Conservation (phyloP, 2,888 invertebrate genomes). For the Acleris sparsana region DNA sequence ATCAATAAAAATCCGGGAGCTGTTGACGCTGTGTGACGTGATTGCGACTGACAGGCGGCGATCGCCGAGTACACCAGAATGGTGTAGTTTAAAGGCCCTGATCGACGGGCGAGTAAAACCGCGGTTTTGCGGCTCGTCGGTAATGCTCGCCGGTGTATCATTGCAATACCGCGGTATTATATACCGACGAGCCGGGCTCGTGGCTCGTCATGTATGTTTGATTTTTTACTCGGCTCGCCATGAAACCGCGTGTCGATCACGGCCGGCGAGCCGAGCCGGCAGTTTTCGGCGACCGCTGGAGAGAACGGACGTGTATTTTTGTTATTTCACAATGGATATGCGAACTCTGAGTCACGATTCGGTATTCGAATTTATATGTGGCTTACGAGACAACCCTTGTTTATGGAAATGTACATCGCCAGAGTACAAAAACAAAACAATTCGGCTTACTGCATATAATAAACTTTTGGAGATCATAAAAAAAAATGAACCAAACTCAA, state of each 20-base stretch:
- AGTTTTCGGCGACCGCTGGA: conserved; percentile 30
- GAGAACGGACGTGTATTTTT: conserved; percentile 25
- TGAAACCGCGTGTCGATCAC: conserved; percentile 23
- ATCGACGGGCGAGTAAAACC: conserved; percentile 27
- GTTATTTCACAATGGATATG: conserved; percentile 32
- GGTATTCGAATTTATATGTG: conserved; percentile 5
- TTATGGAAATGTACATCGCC: conserved; percentile 3
- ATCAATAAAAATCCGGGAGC: too few relatives aligned
- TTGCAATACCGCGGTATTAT: conserved; percentile 23
- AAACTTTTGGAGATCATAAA: conserved; percentile 4
- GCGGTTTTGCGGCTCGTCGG: conserved; percentile 31
- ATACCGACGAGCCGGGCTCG: conserved; percentile 24
- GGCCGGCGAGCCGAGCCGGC: conserved; percentile 13
- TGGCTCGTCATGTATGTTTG: conserved; percentile 25
- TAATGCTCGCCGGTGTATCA: conserved; percentile 28
- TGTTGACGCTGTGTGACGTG: too few relatives aligned
- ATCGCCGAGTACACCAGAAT: too few relatives aligned
- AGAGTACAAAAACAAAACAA: conserved; percentile 1
- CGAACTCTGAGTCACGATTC: conserved; percentile 1
- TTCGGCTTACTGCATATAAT: conserved; percentile 6
- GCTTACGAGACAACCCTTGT: conserved; percentile 3
- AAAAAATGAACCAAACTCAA: conserved; percentile 7
- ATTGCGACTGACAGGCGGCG: too few relatives aligned
- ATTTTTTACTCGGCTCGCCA: conserved; percentile 32
- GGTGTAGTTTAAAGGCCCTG: too few relatives aligned